Evolutionary conservation across 2,113 vertebrate genomes (phyloP), one percentile per base, ranked within the genome.

Genomic region (Limnothrissa miodon): DNA sequence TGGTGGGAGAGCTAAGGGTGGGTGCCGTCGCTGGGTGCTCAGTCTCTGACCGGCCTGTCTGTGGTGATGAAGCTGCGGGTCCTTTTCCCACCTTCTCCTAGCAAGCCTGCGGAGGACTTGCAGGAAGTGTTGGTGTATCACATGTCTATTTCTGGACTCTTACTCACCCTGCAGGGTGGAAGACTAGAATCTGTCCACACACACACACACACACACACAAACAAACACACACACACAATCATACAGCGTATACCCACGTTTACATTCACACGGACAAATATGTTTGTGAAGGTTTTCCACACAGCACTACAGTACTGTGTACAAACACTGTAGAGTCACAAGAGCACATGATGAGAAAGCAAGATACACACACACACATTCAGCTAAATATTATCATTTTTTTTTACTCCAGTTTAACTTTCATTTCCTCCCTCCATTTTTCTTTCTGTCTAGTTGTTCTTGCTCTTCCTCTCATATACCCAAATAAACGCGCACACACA

Each of bases 81-180:
- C n/a, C 59, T 62, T 1, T 62, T n/a, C n/a, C 25, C 23, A 25
- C 59, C 59, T 29, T 6, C 56, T 62, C 23, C 4, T 25, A 6
- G 9, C n/a, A 7, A n/a, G 25, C 66, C 11, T 13, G 4, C 11
- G 9, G 2, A 74, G 29, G 29, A 33, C 66, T 74, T 5, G 15
- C 29, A 83, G 81, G 45, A 85, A 85, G 42, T 85, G 78, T 86
- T 83, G 81, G 25, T 83, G 70, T 66, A 51, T 83, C 45, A 51
- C 45, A 51, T 74, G 33, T 85, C 53, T 85, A 84, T 84, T 84
- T 82, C 56, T 83, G 78, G 46, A 82, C 81, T 59, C 78, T 80
- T 78, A 78, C 81, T 82, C 81, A 79, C 44, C 15, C 78, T 45
- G 6, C 62, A 39, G 53, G 45, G 25, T 79, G 56, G 13, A 86